Conservation (phyloP, 2,797 vertebrate species). For the Setipinna tenuifilis region DNA sequence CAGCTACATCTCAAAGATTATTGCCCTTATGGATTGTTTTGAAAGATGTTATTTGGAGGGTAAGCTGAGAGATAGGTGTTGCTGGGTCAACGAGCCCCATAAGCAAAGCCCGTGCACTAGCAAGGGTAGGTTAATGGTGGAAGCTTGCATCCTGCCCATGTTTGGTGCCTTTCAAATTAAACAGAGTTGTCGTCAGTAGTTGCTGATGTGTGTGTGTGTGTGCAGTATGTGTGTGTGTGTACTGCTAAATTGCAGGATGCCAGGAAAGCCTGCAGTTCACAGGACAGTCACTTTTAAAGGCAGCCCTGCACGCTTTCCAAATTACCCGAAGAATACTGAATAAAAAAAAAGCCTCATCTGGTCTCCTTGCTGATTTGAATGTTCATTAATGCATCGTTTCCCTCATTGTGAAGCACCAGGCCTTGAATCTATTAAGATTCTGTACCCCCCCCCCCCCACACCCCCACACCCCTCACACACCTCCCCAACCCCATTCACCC, state of each 20-base stretch:
- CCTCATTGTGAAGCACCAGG: neutral
- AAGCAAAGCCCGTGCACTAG: neutral
- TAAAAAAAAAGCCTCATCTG: neutral
- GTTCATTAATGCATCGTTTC: constrained; percentile 21
- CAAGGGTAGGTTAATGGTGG: neutral
- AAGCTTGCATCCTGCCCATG: neutral
- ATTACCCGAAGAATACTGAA: neutral
- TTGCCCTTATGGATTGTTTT: constrained; percentile 16
- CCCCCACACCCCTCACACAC: constrained; percentile 23
- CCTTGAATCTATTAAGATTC: neutral
- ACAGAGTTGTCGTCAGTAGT: neutral
- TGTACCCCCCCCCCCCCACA: neutral
- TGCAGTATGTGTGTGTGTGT: no score
- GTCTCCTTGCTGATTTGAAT: neutral
- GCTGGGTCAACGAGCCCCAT: neutral
- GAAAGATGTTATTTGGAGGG: constrained; percentile 15
- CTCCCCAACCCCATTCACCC: no score
- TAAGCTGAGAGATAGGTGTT: constrained; percentile 1
- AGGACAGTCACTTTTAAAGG: neutral
- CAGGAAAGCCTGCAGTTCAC: neutral
- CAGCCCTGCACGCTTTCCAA: neutral
- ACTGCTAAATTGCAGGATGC: no score
- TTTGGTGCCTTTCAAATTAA: neutral
- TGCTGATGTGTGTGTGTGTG: neutral
- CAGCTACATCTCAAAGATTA: constrained; percentile 24